Evolutionary conservation across 2,888 invertebrate genomes (phyloP), one percentile per base, ranked within the genome.

Genomic region (Scaptomyza cyrtandrae): DNA sequence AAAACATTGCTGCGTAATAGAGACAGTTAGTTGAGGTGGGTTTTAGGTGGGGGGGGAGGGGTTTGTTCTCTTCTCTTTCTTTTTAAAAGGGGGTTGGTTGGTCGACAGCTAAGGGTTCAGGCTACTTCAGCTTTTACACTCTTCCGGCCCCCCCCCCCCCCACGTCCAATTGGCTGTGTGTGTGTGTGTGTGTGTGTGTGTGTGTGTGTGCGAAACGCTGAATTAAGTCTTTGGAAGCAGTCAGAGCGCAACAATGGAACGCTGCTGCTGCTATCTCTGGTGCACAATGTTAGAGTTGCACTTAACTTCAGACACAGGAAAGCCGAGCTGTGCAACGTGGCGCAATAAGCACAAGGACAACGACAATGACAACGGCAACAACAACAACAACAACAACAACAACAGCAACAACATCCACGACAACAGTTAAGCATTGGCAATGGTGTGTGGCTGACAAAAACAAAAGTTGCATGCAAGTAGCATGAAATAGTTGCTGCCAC

Each of bases 271-370:
- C 73, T 73, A 75, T 76, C 73, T 75, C 65, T 55, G 78, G 56
- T 75, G 86, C 83, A 79, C 87, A 85, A 85, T 86, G 84, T 88
- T 84, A 78, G 88, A 86, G 84, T 88, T 88, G 83, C 83, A 85
- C 88, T 85, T 85, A 85, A 85, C 88, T 88, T 85, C 84, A 86
- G 81, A 76, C 74, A 76, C 88, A 88, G 88, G 75, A 80, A 85
- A 79, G 73, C 74, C 60, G 57, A 65, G 69, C 57, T 44, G 41
- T 67, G 74, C 59, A 61, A 58, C 55, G 64, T 75, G 74, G 64
- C 77, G 79, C 83, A 80, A 78, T 78, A 75, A 85, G 85, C 78
- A 58, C 86, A 82, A 80, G 87, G 78, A 82, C 85, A 86, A 70
- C 68, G 58, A 45, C 61, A 65, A 71, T 55, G 74, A 70, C 80